Percentiles rank a stretch among this genome's conserved stretches.
These are phyloP conservation scores for Eudemis profundana DNA, from an alignment of 2,888 invertebrate species.

Conservation along the genomic window DNA sequence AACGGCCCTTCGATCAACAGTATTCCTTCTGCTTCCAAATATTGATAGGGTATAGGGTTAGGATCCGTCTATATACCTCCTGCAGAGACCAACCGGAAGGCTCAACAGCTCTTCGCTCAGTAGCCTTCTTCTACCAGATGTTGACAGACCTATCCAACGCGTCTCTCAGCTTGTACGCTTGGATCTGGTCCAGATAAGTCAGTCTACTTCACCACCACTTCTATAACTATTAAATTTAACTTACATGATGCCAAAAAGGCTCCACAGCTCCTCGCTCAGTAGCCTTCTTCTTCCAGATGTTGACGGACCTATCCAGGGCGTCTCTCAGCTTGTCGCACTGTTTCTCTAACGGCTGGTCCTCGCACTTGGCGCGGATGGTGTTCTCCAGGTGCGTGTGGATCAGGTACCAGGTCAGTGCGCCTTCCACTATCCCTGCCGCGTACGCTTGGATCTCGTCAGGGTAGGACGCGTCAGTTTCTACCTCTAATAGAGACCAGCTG, in stretches of 20 bases:
- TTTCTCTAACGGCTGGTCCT: conserved; percentile 73
- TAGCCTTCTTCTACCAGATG: conserved; percentile 86
- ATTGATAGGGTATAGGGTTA: not conserved
- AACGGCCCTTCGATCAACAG: too few relatives aligned
- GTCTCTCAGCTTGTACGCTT: conserved; percentile 90
- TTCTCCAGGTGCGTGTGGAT: conserved; percentile 93
- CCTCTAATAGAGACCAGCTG: conserved; percentile 93
- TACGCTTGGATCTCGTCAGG: conserved; percentile 93
- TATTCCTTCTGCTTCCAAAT: too few relatives aligned
- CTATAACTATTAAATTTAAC: conserved; percentile 40
- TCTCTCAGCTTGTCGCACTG: conserved; percentile 88
- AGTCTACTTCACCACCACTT: too few relatives aligned
- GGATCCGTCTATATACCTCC: too few relatives aligned
- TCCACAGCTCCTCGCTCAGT: conserved; percentile 73
- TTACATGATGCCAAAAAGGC: conserved; percentile 94
- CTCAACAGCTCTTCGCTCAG: conserved; percentile 73
- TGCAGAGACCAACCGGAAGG: too few relatives aligned
- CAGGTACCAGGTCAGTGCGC: conserved; percentile 91
- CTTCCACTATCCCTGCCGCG: conserved; percentile 94
- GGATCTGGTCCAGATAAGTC: conserved; percentile 91
- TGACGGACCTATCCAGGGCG: conserved; percentile 87
- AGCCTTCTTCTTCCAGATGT: conserved; percentile 86
- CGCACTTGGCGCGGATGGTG: conserved; percentile 83
- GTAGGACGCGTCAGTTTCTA: conserved; percentile 90
- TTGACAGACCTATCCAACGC: conserved; percentile 87